Evolutionary conservation across 1,140 invertebrate species (phyloP).

Genomic region (Idris sp.): DNA sequence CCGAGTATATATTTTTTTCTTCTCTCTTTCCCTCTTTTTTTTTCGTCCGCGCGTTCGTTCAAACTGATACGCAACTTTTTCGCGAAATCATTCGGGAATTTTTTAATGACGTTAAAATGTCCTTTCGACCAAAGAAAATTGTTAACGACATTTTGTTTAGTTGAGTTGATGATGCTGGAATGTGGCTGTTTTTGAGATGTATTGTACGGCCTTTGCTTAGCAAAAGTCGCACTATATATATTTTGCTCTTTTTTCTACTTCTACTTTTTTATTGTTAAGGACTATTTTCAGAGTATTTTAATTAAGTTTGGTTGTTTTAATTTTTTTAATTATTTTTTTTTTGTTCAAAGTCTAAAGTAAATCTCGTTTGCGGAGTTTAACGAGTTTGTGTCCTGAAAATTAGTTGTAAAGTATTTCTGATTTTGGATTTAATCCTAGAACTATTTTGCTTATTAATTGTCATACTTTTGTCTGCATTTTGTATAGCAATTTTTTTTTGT

Average conservation of each 20-base stretch:
- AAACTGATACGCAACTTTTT: conserved; percentile 8
- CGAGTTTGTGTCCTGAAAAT: not conserved
- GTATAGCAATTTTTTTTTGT: too few relatives aligned
- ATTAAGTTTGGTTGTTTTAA: conserved; percentile 38
- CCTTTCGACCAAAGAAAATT: conserved; percentile 14
- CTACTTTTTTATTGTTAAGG: conserved; percentile 3
- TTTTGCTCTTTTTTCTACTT: too few relatives aligned
- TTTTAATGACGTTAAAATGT: conserved; percentile 34
- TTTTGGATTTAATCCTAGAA: too few relatives aligned
- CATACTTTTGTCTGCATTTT: too few relatives aligned
- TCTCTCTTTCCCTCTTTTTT: not conserved
- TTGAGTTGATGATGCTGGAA: conserved; percentile 23
- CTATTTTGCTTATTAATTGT: too few relatives aligned
- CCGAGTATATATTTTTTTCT: not conserved
- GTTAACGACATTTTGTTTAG: conserved; percentile 38
- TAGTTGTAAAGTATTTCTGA: too few relatives aligned
- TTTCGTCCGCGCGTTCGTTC: not conserved
- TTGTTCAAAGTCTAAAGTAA: not conserved
- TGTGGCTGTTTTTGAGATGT: conserved; percentile 13
- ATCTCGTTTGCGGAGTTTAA: not conserved
- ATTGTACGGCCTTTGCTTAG: conserved; percentile 2
- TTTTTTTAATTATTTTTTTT: too few relatives aligned
- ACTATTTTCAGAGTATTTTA: conserved; percentile 30
- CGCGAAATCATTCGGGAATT: conserved; percentile 19
- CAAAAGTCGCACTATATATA: too few relatives aligned